phyloP scores from a whole-genome alignment of 2,888 invertebrate genomes.

The Luperina nickerlii region DNA sequence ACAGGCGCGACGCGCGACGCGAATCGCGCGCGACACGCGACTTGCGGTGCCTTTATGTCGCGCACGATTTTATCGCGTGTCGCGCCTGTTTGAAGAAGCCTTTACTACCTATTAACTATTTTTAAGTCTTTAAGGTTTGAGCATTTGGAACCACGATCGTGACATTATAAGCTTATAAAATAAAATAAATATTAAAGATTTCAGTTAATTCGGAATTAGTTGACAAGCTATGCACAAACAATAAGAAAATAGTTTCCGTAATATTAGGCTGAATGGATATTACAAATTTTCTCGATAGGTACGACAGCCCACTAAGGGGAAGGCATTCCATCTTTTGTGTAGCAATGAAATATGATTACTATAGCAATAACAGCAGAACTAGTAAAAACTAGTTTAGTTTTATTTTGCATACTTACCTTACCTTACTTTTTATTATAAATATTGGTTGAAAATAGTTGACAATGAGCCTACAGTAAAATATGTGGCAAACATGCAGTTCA shows the following conservation, averaged over 20 bases:
- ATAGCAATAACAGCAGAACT: neutral
- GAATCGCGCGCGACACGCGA: no score
- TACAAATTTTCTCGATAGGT: neutral
- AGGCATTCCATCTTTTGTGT: neutral
- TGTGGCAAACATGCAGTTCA: slow-evolving; percentile 18
- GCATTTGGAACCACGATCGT: neutral
- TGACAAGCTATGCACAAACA: neutral
- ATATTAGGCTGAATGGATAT: neutral
- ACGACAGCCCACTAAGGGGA: neutral
- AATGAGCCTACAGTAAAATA: slow-evolving; percentile 29
- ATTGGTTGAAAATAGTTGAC: neutral
- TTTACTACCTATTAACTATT: no score
- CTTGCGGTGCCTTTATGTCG: no score
- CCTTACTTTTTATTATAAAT: neutral
- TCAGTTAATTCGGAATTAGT: neutral
- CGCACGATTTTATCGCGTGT: no score
- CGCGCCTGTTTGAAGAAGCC: no score
- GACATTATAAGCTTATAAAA: neutral
- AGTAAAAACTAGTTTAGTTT: neutral
- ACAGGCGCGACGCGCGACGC: no score
- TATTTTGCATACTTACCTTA: neutral
- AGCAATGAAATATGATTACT: neutral
- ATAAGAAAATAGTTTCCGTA: neutral
- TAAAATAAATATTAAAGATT: neutral
- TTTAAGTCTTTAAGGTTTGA: neutral